phyloP scores from a whole-genome alignment of 2,888 invertebrate species.

The Oscheius sp. region DNA sequence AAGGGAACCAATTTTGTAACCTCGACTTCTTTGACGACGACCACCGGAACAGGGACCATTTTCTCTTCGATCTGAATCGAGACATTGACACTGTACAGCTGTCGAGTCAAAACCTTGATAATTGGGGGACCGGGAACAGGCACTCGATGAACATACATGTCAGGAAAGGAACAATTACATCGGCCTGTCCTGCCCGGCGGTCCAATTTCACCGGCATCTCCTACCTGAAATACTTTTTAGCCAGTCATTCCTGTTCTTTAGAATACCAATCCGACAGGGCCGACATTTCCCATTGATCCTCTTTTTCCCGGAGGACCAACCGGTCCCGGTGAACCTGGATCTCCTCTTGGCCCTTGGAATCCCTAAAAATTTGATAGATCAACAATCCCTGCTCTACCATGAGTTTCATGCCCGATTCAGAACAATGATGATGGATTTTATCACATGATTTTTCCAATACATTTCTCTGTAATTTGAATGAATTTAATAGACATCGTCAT shows the following conservation, averaged over 20 bases:
- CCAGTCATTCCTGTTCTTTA: background rate
- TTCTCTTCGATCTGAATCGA: slow-evolving; percentile 64
- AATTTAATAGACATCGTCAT: background rate
- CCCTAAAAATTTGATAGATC: slow-evolving; percentile 42
- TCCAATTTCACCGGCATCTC: slow-evolving; percentile 62
- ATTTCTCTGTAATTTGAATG: slow-evolving; percentile 5
- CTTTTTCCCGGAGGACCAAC: slow-evolving; percentile 66
- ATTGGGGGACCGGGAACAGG: slow-evolving; percentile 71
- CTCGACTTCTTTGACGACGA: slow-evolving; percentile 72
- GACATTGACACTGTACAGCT: too few species aligned
- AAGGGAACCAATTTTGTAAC: slow-evolving; percentile 68
- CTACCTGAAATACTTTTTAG: background rate
- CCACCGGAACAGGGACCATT: slow-evolving; percentile 71
- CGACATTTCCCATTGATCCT: slow-evolving; percentile 61
- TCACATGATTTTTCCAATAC: slow-evolving; percentile 58
- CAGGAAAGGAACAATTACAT: slow-evolving; percentile 71
- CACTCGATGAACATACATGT: slow-evolving; percentile 70
- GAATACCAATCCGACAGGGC: slow-evolving; percentile 46
- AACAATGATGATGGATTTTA: slow-evolving; percentile 69
- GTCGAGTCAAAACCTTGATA: slow-evolving; percentile 58
- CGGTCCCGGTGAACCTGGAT: slow-evolving; percentile 45
- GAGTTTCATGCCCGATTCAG: slow-evolving; percentile 64
- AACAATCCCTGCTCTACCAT: slow-evolving; percentile 24
- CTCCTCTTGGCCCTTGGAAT: slow-evolving; percentile 54
- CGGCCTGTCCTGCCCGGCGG: slow-evolving; percentile 63